Evolutionary conservation across 2,888 invertebrate genomes (phyloP).

Genomic region (Euzophera pinguis): DNA sequence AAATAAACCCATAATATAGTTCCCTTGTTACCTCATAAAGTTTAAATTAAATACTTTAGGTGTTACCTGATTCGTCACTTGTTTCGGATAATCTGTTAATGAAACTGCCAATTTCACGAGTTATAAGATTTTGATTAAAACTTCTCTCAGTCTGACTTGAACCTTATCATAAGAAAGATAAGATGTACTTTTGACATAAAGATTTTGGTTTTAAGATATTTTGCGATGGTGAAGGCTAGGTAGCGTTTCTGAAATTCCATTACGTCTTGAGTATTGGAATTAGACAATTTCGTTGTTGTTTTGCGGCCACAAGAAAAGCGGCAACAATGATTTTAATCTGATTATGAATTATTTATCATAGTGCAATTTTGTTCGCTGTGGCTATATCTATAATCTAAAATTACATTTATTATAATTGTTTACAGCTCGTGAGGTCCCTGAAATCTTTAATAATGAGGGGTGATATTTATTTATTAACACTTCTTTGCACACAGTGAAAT

Average conservation of each 20-base stretch:
- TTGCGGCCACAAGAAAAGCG: neutral
- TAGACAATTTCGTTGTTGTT: slow-evolving; percentile 14
- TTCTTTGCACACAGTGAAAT: too few species aligned
- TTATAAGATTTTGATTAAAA: slow-evolving; percentile 17
- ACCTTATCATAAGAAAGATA: neutral
- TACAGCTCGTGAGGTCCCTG: too few species aligned
- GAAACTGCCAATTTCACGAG: slow-evolving; percentile 11
- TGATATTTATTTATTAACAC: neutral
- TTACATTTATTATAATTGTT: too few species aligned
- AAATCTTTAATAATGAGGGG: neutral
- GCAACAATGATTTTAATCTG: too few species aligned
- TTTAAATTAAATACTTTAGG: neutral
- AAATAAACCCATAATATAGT: too few species aligned
- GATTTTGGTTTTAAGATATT: neutral
- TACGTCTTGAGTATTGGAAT: slow-evolving; percentile 18
- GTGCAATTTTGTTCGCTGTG: too few species aligned
- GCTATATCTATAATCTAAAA: too few species aligned
- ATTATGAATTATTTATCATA: too few species aligned
- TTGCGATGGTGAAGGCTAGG: neutral
- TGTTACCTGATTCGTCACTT: slow-evolving; percentile 7
- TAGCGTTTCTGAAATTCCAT: slow-evolving; percentile 17
- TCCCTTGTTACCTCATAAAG: neutral
- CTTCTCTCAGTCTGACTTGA: slow-evolving; percentile 1
- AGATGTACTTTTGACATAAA: neutral
- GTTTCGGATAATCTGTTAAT: slow-evolving; percentile 17